Evolutionary conservation across 2,113 vertebrate species (phyloP), one percentile per base, ranked within the genome.

Genomic region (Chionis minor): DNA sequence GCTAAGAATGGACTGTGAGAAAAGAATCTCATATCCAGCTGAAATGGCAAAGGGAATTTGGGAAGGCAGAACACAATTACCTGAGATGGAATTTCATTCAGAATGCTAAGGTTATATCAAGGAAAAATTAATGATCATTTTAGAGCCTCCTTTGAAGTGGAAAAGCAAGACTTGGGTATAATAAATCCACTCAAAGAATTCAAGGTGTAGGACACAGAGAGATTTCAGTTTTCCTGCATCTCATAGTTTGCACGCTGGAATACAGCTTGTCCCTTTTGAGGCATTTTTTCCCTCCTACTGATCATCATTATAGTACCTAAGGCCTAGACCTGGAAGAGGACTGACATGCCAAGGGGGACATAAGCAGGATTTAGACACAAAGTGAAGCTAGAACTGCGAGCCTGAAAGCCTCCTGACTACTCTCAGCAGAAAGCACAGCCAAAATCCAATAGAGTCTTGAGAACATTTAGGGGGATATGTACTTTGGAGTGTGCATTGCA

Each of bases 381-480:
- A 69, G 47, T 0, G 3, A 56, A 69, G 8, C 18, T 72, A 69
- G 22, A 66, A 14, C 12, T 23, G 12, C 38, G 33, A 16, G 7
- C 2, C 35, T 22, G n/a, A 56, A 70, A 88, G 14, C 3, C 12
- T 45, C 32, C 4, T 38, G 44, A 10, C 32, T 40, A 45, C 69
- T 24, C 11, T 27, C 49, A 47, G 49, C 20, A 61, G 26, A 73
- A 72, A 42, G 21, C n/a, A 70, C 14, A 61, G 55, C 4, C 49
- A 35, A n/a, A 87, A 14, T 21, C 27, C 56, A 35, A 49, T 4
- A n/a, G 10, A 19, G 10, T 28, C 21, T 70, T 38, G 47, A 40
- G 24, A 54, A 69, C 0, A 0, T 6, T 14, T 8, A 11, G 22
- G 19, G 35, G 22, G 1, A n/a, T 9, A 10, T 0, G 2, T 42